Conservation (phyloP, 2,797 vertebrate species). For the Pelochelys cantorii region DNA sequence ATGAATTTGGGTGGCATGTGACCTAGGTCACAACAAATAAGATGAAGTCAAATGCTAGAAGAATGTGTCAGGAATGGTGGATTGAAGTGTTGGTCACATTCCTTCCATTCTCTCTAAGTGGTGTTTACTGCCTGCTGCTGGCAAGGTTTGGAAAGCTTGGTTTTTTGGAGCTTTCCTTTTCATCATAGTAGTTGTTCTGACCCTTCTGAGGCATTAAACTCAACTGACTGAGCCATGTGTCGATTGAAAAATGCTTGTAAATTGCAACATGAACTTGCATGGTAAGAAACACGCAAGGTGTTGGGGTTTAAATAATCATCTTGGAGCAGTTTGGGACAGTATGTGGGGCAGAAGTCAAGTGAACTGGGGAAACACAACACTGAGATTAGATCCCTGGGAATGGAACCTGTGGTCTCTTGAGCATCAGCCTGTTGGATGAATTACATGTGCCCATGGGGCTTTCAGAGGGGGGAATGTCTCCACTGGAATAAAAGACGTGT, state of each 20-base stretch:
- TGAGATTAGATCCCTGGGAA: background rate
- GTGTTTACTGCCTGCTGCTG: background rate
- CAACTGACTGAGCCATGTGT: background rate
- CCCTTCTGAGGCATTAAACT: background rate
- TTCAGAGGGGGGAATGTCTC: background rate
- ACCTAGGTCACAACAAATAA: slow-evolving; percentile 6
- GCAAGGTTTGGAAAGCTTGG: background rate
- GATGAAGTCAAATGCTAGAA: background rate
- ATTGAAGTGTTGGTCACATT: slow-evolving; percentile 4
- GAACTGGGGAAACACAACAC: background rate
- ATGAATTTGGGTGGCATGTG: background rate
- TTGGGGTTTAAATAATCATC: background rate
- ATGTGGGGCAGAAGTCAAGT: background rate
- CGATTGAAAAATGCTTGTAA: background rate
- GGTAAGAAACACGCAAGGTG: background rate
- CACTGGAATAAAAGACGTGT: too few species aligned
- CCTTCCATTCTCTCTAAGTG: slow-evolving; percentile 35
- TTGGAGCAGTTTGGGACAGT: background rate
- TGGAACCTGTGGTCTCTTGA: background rate
- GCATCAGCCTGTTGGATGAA: background rate
- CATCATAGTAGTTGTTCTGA: background rate
- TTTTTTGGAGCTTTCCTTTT: background rate
- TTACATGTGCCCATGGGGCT: background rate
- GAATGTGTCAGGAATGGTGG: background rate
- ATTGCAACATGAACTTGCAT: background rate